Base-by-base conservation (phyloP, 2,113 vertebrate species). In the Microtus richardsoni region DNA sequence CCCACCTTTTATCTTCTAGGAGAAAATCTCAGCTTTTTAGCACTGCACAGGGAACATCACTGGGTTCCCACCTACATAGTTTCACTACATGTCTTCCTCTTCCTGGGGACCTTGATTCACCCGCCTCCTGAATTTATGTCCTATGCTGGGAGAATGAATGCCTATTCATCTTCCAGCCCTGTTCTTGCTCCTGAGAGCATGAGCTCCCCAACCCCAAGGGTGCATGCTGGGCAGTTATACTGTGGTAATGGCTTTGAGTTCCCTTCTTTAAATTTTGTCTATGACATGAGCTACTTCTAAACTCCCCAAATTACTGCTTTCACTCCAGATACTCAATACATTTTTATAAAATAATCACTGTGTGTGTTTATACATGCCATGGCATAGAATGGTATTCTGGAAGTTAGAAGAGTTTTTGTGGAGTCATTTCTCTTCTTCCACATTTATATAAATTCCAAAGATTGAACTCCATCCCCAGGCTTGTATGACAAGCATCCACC, bases 181-280 rank as follows among this genome's bases (percentile, higher is more conserved):
- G 21, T 5, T 11, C 64, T 4, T 39, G 90, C 44, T 36, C 3
- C 4, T 30, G 30, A 74, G 7, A 74, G 28, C 64, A 54, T 22
- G 22, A 33, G 75, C 3, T 9, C 52, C 41, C 58, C 75, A 14
- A 24, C 2, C n/a, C 36, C 24, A 36, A 0, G 36, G 4, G 24
- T 77, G 39, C 17, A 71, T 0, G 17, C 12, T 1, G 16, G 9
- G 1, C 5, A 17, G 3, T 68, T 26, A 78, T 2, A 7, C 26
- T 68, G 36, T 0, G 6, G n/a, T 47, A 13, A 6, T 2, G 7
- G 26, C 11, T n/a, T 54, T 33, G 13, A 33, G 36, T 12, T 68
- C 64, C 49, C 22, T 54, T 3, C 3, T 49, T 36, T 9, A 44
- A n/a, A 41, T 4, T 36, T 5, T n/a, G 33, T 21, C 41, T 47